Base-by-base conservation (phyloP, 1,140 invertebrate genomes). In the Drosophila parvula region DNA sequence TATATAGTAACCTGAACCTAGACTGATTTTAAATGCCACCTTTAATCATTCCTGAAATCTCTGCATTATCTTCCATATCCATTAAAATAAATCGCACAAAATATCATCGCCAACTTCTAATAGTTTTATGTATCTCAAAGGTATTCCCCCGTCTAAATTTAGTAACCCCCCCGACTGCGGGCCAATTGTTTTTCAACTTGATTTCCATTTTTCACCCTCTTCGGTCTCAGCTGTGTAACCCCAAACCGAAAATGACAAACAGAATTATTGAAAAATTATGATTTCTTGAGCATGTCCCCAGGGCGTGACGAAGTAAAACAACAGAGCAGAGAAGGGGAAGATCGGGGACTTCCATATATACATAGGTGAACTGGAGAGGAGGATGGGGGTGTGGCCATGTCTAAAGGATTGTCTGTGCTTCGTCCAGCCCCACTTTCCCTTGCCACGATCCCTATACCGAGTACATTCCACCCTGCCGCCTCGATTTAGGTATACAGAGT, bases 381-480 rank as follows among this genome's bases (percentile, higher is more conserved):
- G 11, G n/a, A 58, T 9, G 55, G 60, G 58, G 61, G 56, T 63
- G 71, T 44, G 38, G 41, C 41, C 60, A 50, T 68, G 56, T 27
- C 77, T 57, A 88, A 85, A 85, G 82, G 82, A 85, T 85, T 86
- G 79, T 55, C 79, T 36, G 50, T 60, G 22, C 74, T 40, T 12
- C 47, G 28, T 18, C 53, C 60, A 32, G 53, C n/a, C 50, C 51
- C 9, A 38, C 18, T 38, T 27, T 32, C 10, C 34, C 9, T 5
- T 38, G 12, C 48, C 59, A 59, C 58, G 78, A 74, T 48, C 60
- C 16, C 32, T 27, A 22, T 22, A 0, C 34, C 30, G 48, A 40
- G 18, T 63, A 12, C 58, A 50, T 40, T 34, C 53, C 51, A 18
- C 40, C 57, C 47, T 16, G 18, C 14, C 16, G 12, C 27, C 11